A percentile compares a stretch with the other conserved stretches of the same genome.
Conservation (phyloP, 2,888 invertebrate genomes). For the Anaspis maculata region DNA sequence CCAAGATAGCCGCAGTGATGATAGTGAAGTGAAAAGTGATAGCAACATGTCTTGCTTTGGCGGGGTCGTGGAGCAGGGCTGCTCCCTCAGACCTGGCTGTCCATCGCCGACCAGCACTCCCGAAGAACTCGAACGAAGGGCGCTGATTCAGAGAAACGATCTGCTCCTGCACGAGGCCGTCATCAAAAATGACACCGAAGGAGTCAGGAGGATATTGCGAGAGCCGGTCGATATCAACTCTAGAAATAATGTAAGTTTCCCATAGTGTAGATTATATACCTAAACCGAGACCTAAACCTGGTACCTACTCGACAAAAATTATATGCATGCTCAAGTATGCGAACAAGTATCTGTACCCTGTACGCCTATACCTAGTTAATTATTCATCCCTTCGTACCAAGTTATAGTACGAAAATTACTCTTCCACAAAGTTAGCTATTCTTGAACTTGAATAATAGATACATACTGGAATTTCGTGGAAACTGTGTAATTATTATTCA, state of each 20-base stretch:
- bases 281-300: not conserved
- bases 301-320: too few relatives aligned
- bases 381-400: too few relatives aligned
- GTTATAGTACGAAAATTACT: too few relatives aligned
- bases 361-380: too few relatives aligned
- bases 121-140: constrained; percentile 40
- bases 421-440: too few relatives aligned
- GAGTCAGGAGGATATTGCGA: constrained; percentile 54
- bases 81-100: constrained; percentile 17
- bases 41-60: constrained; percentile 10
- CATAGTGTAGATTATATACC: not conserved
- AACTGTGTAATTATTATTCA: too few relatives aligned
- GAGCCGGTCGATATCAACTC: constrained; percentile 63
- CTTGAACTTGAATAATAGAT: too few relatives aligned
- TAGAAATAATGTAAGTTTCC: constrained; percentile 61
- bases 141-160: constrained; percentile 57
- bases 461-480: too few relatives aligned
- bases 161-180: constrained; percentile 64
- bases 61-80: constrained; percentile 7
- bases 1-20: too few relatives aligned
- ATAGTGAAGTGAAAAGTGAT: too few relatives aligned
- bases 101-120: constrained; percentile 35
- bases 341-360: too few relatives aligned
- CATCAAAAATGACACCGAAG: constrained; percentile 62
- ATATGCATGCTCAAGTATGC: too few relatives aligned